phyloP scores from a whole-genome alignment of 1,140 invertebrate genomes.

The Saxidomus purpurata region DNA sequence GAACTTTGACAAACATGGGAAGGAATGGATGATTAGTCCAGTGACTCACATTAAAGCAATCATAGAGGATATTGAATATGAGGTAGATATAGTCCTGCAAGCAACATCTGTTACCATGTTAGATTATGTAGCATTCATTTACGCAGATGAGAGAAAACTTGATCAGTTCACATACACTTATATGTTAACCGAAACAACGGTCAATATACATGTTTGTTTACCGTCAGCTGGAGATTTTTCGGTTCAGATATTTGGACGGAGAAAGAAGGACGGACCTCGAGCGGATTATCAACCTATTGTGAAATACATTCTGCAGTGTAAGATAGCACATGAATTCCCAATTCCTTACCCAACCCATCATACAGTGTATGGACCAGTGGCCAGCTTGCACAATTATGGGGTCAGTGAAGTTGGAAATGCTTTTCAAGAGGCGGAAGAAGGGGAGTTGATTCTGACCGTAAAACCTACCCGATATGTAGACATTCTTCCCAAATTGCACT shows the following conservation, averaged over 20 bases:
- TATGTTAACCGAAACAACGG: background rate
- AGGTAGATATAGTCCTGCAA: conserved; percentile 21
- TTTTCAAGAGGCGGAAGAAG: conserved; percentile 28
- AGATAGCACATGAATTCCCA: background rate
- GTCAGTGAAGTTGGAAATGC: background rate
- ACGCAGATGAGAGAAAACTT: conserved; percentile 36
- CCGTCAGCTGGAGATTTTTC: conserved; percentile 6
- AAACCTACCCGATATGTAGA: conserved; percentile 17
- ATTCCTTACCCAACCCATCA: conserved; percentile 52
- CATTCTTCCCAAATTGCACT: conserved; percentile 32
- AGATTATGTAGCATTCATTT: conserved; percentile 44
- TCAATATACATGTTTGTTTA: conserved; percentile 33
- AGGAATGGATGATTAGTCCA: conserved; percentile 51
- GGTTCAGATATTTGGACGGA: conserved; percentile 44
- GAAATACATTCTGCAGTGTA: conserved; percentile 49
- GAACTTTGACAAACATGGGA: conserved; percentile 41
- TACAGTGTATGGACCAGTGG: conserved; percentile 37
- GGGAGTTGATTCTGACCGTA: conserved; percentile 37
- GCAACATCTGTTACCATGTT: background rate
- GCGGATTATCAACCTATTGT: conserved; percentile 49
- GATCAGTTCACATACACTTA: conserved; percentile 52
- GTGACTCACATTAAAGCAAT: conserved; percentile 12
- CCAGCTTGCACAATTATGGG: background rate
- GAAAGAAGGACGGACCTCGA: background rate
- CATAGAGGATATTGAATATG: conserved; percentile 41